Conservation (phyloP, 2,113 vertebrate species). For the Silurus asotus region DNA sequence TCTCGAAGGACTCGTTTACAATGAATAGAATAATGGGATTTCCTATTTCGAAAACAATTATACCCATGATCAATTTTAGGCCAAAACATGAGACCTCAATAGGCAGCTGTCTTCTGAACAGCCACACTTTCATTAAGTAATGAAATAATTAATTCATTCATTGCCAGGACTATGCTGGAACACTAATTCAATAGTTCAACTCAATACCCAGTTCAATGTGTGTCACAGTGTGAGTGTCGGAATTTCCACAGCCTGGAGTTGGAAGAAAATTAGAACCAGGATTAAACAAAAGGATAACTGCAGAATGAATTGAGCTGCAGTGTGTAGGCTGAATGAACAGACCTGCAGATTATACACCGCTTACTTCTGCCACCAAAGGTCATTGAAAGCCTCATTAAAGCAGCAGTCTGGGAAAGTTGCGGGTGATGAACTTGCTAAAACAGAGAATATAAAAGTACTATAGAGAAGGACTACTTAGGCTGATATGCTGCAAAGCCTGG, state of each 20-base stretch:
- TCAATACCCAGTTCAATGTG: background rate
- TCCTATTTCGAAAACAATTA: background rate
- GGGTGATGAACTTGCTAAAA: background rate
- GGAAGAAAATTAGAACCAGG: background rate
- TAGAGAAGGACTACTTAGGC: conserved; percentile 58
- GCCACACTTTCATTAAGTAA: background rate
- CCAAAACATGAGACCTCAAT: background rate
- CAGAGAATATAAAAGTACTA: background rate
- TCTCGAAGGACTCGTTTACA: background rate
- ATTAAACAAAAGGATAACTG: background rate
- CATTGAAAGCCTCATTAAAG: background rate
- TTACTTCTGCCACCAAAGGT: background rate
- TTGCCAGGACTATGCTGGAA: background rate
- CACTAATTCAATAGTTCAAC: background rate
- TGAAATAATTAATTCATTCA: background rate
- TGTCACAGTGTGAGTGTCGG: background rate
- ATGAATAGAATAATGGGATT: background rate
- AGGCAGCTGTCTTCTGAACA: background rate
- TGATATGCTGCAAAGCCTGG: background rate
- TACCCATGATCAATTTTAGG: background rate
- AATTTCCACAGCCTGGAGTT: background rate
- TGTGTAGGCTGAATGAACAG: background rate
- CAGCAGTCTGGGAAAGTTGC: background rate
- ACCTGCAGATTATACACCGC: background rate
- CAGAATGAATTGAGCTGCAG: background rate